These are phyloP conservation scores for Apeltes quadracus DNA, from an alignment of 2,113 vertebrate species.

Conservation along the genomic window DNA sequence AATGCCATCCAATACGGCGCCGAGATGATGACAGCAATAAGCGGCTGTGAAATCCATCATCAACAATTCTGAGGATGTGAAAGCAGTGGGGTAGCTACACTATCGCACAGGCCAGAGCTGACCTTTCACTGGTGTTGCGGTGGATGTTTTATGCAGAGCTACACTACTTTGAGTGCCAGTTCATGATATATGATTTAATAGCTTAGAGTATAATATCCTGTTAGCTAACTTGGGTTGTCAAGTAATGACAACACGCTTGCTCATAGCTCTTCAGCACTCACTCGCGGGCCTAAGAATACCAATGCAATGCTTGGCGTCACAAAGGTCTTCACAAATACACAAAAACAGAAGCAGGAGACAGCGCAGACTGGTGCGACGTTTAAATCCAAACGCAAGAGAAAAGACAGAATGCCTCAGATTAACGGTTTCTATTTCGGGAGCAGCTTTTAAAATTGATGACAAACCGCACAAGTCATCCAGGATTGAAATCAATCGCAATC, in stretches of 20 bases:
- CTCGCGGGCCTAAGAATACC: constrained; percentile 5
- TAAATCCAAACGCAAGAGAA: constrained; percentile 44
- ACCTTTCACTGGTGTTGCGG: constrained; percentile 4
- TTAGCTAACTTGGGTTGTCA: constrained; percentile 34
- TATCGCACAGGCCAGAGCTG: constrained; percentile 17
- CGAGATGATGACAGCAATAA: constrained; percentile 39
- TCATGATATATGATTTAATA: constrained; percentile 40
- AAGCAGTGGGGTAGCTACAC: constrained; percentile 8
- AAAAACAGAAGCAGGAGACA: constrained; percentile 41
- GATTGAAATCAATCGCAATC: background rate
- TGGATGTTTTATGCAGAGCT: constrained; percentile 54
- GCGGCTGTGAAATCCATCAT: constrained; percentile 49
- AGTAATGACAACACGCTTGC: constrained; percentile 37
- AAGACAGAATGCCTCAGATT: constrained; percentile 56
- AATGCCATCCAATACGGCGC: background rate
- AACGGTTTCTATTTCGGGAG: constrained; percentile 63
- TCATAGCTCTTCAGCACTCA: constrained; percentile 11
- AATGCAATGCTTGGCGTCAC: background rate
- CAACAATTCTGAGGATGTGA: constrained; percentile 11
- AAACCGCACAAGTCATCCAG: background rate
- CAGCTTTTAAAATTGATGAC: constrained; percentile 30
- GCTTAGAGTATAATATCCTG: constrained; percentile 34
- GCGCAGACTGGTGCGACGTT: constrained; percentile 32
- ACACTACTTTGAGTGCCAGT: constrained; percentile 23
- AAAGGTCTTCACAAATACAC: constrained; percentile 16